Percentiles rank a stretch among this genome's conserved stretches.
These are phyloP conservation scores for Cathartes aura DNA, from an alignment of 2,113 vertebrate genomes.

Conservation along the genomic window DNA sequence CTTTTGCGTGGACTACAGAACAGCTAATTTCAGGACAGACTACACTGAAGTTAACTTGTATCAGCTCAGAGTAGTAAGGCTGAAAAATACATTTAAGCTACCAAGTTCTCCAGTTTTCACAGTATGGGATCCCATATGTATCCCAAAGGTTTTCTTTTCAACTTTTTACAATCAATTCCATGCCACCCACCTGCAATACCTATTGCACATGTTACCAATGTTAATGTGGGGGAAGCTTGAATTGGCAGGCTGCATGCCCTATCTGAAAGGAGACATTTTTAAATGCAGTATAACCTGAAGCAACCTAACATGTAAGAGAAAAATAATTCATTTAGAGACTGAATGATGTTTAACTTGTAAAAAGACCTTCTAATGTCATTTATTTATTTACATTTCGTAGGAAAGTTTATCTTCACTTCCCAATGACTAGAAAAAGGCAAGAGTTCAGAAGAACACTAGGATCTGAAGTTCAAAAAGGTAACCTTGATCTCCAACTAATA, in stretches of 20 bases:
- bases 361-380: not conserved
- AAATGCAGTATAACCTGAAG: not conserved
- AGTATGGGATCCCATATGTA: not conserved
- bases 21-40: not conserved
- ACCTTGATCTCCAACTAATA: not conserved
- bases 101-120: not conserved
- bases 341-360: not conserved
- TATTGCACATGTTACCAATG: not conserved
- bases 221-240: not conserved
- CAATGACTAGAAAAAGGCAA: not conserved
- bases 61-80: not conserved
- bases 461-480: not conserved
- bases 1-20: not conserved
- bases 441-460: not conserved
- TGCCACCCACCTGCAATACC: not conserved
- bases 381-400: not conserved
- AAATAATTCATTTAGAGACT: not conserved
- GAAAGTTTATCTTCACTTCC: not conserved
- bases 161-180: not conserved
- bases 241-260: not conserved
- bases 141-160: not conserved
- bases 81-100: not conserved
- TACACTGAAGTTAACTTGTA: not conserved
- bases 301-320: not conserved
- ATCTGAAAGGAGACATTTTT: not conserved